Evolutionary conservation across 2,888 invertebrate species (phyloP).

Genomic region (Aleiodes testaceus): DNA sequence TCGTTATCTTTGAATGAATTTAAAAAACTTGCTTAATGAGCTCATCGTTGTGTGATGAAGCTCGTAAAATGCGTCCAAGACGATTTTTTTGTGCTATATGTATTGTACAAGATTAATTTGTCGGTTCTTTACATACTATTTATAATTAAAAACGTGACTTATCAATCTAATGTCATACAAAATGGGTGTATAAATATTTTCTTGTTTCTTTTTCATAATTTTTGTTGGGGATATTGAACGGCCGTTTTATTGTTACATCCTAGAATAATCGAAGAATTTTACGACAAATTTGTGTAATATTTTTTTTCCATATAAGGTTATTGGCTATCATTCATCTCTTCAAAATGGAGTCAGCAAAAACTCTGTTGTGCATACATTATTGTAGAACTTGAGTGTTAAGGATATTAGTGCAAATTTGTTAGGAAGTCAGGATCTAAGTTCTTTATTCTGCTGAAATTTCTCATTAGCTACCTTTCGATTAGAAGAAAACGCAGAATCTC

Average conservation of each 20-base stretch:
- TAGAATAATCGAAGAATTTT: constrained; percentile 25
- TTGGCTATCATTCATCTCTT: too few relatives aligned
- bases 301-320: too few relatives aligned
- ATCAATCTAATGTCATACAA: constrained; percentile 39
- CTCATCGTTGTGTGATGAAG: constrained; percentile 18
- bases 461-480: too few relatives aligned
- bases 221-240: constrained; percentile 10
- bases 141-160: constrained; percentile 38
- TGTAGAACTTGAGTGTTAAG: too few relatives aligned
- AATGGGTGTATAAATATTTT: constrained; percentile 43
- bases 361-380: too few relatives aligned
- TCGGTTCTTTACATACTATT: constrained; percentile 23
- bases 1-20: not conserved
- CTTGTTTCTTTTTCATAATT: not conserved
- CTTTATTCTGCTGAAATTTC: not conserved
- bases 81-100: constrained; percentile 24
- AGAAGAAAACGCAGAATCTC: too few relatives aligned
- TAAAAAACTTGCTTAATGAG: constrained; percentile 8
- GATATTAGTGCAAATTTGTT: too few relatives aligned
- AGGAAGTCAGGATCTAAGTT: not conserved
- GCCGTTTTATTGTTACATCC: constrained; percentile 20
- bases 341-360: too few relatives aligned
- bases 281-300: not conserved
- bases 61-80: constrained; percentile 18
- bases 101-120: constrained; percentile 32